phyloP scores from a whole-genome alignment of 2,888 invertebrate species.

The Drosophila affinis region DNA sequence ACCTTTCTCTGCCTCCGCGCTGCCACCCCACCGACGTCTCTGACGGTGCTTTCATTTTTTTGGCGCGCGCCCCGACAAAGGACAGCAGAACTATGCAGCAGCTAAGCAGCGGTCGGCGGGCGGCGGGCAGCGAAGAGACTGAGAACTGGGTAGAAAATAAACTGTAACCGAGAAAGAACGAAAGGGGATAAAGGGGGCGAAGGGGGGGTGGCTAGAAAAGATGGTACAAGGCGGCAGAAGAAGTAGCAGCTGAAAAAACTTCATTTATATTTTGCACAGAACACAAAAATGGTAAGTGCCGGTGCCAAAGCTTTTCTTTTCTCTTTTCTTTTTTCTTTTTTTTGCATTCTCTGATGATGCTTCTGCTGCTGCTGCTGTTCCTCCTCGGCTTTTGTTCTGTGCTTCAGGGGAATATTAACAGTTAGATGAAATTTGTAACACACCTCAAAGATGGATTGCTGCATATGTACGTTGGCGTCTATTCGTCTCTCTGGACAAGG shows the following conservation, averaged over 20 bases:
- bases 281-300: conserved; percentile 65
- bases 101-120: not conserved
- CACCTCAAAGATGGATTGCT: not conserved
- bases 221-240: conserved; percentile 29
- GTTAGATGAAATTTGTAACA: conserved; percentile 27
- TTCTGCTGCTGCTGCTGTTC: not conserved
- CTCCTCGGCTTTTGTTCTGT: not conserved
- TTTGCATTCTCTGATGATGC: not conserved
- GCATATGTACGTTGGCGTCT: not conserved
- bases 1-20: not conserved
- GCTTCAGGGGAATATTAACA: conserved; percentile 10
- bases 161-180: conserved; percentile 37
- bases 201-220: conserved; percentile 3
- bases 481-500: conserved; percentile 4
- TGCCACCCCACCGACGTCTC: not conserved
- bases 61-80: conserved; percentile 60
- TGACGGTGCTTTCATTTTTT: conserved; percentile 31
- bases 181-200: not conserved
- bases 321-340: not conserved
- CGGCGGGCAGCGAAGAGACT: conserved; percentile 33
- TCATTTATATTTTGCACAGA: conserved; percentile 72
- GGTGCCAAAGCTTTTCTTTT: not conserved
- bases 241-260: conserved; percentile 60
- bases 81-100: conserved; percentile 60
- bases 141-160: conserved; percentile 16